phyloP scores from a whole-genome alignment of 2,113 vertebrate species.

The Nibea coibor region DNA sequence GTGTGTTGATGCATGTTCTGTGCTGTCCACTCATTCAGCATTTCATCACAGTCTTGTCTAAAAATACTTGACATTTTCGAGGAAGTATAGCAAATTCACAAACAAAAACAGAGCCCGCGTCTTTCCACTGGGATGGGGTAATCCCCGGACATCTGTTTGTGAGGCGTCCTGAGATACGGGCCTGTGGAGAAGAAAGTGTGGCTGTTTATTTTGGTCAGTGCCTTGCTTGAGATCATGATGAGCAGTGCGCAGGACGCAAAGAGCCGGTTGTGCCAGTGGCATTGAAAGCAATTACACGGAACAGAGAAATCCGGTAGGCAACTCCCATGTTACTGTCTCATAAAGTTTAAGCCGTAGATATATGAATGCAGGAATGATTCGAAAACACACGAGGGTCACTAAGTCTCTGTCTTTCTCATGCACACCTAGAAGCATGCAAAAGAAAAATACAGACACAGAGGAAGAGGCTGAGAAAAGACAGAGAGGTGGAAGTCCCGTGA shows the following conservation, averaged over 20 bases:
- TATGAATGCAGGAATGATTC: conserved; percentile 19
- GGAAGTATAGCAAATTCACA: conserved; percentile 54
- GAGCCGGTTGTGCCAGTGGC: conserved; percentile 28
- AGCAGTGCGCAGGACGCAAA: conserved; percentile 10
- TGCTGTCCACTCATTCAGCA: conserved; percentile 43
- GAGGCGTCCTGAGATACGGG: conserved; percentile 55
- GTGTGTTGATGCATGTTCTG: conserved; percentile 26
- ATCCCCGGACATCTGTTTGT: conserved; percentile 78
- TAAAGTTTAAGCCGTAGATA: conserved; percentile 16
- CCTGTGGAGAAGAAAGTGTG: conserved; percentile 69
- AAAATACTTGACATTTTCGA: conserved; percentile 70
- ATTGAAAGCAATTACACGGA: conserved; percentile 57
- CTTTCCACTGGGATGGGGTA: conserved; percentile 58
- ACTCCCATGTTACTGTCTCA: conserved; percentile 25
- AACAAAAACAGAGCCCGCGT: conserved; percentile 47
- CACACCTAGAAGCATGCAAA: neutral
- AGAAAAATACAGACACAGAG: conserved; percentile 8
- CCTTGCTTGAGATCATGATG: conserved; percentile 43
- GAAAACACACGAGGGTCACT: neutral
- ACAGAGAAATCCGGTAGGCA: conserved; percentile 41
- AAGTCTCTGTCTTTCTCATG: neutral
- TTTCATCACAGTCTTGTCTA: conserved; percentile 49
- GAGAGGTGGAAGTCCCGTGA: conserved; percentile 11
- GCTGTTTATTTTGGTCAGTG: conserved; percentile 66
- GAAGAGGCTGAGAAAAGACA: conserved; percentile 40